Percentiles rank a stretch among this genome's conserved stretches.
Evolutionary conservation across 35 echinoderm and acorn worm genomes (phyloP).

Genomic region (Acanthaster planci): DNA sequence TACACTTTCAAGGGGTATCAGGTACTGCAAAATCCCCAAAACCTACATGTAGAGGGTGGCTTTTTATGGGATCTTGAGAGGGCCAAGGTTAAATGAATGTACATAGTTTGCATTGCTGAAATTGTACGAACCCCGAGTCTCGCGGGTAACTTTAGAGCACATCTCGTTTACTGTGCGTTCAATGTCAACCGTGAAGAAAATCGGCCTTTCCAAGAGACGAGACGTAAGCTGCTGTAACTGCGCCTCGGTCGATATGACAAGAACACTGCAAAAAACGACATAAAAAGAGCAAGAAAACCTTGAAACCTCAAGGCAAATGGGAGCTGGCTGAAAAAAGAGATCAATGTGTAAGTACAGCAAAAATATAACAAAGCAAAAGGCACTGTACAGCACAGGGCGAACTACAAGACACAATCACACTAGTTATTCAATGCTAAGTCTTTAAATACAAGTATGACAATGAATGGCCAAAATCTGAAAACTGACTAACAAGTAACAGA

Average conservation of each 20-base stretch:
- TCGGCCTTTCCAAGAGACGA: not conserved
- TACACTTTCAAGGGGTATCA: too few relatives aligned
- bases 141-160: not conserved
- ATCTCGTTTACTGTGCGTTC: not conserved
- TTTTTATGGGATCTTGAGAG: too few relatives aligned
- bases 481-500: not conserved
- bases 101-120: too few relatives aligned
- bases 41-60: too few relatives aligned
- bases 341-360: too few relatives aligned
- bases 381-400: not conserved
- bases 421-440: not conserved
- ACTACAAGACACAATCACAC: not conserved
- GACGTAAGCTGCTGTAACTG: not conserved
- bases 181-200: slow-evolving; percentile 10
- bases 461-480: not conserved
- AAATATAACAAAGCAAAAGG: not conserved
- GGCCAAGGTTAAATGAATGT: too few relatives aligned
- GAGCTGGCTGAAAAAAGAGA: too few relatives aligned
- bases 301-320: not conserved
- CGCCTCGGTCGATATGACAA: not conserved
- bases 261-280: not conserved
- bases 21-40: too few relatives aligned
- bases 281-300: not conserved
- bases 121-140: not conserved
- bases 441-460: not conserved